Evolutionary conservation across 2,888 invertebrate genomes (phyloP).

Genomic region (Lutraria lutraria): DNA sequence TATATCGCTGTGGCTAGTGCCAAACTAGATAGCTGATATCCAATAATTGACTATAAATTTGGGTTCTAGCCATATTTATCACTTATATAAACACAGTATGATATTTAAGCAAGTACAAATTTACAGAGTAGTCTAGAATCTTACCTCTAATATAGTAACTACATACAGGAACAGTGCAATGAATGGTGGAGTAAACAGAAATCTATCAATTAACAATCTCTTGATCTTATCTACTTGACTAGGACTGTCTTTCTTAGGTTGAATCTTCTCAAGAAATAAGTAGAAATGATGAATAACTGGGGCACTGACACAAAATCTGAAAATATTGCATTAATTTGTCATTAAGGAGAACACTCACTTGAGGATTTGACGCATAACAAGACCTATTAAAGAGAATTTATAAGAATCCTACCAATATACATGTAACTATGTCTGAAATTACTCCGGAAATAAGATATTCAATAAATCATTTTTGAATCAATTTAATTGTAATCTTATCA

Average conservation of each 20-base stretch:
- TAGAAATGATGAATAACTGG: slow-evolving; percentile 83
- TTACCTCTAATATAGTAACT: slow-evolving; percentile 81
- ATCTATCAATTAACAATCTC: slow-evolving; percentile 80
- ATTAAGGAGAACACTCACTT: neutral
- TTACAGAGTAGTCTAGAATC: neutral
- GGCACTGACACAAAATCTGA: slow-evolving; percentile 81
- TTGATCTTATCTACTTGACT: slow-evolving; percentile 74
- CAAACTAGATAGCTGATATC: no score
- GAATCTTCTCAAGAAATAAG: slow-evolving; percentile 76
- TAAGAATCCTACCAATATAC: no score
- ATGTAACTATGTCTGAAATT: no score
- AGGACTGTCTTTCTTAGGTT: slow-evolving; percentile 75
- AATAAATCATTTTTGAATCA: no score
- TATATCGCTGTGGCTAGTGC: no score
- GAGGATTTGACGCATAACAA: no score
- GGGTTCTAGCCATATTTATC: no score
- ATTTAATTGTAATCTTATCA: no score
- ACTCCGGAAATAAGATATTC: no score
- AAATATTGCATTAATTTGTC: slow-evolving; percentile 36
- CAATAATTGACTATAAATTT: no score
- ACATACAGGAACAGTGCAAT: slow-evolving; percentile 81
- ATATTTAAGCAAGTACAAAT: no score
- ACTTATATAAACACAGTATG: no score
- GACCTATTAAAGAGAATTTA: neutral
- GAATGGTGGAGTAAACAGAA: slow-evolving; percentile 82